Conservation (phyloP, 2,797 vertebrate genomes). For the Pipistrellus pipistrellus region DNA sequence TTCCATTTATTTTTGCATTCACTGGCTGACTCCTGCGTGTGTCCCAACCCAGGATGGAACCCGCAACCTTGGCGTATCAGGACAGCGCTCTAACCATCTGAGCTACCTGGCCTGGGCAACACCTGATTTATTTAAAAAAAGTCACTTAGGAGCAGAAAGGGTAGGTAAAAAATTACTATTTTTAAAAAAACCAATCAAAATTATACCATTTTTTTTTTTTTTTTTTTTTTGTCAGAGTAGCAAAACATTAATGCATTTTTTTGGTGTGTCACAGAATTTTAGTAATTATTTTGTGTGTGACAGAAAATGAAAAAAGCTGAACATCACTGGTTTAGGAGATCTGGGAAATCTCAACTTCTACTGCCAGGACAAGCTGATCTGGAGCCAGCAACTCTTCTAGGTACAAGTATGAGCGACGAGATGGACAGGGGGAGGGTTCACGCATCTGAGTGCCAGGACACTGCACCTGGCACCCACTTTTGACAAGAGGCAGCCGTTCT, state of each 20-base stretch:
- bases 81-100: neutral
- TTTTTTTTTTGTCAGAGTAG: neutral
- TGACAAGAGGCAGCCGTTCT: neutral
- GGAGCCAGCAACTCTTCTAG: neutral
- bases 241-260: neutral
- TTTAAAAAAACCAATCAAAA: neutral
- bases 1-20: neutral
- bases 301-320: neutral
- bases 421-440: neutral
- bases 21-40: neutral
- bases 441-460: neutral
- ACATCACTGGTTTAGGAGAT: neutral
- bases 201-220: neutral
- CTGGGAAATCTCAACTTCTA: conserved; percentile 2
- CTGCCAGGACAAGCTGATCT: neutral
- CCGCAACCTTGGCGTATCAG: neutral
- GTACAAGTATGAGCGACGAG: neutral
- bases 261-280: neutral
- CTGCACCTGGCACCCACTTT: neutral
- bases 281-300: neutral
- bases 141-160: neutral
- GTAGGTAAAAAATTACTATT: neutral
- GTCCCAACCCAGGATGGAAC: neutral
- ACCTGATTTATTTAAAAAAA: neutral
- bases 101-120: neutral